Conservation (phyloP, 2,888 invertebrate genomes). For the Diarsia dahlii region DNA sequence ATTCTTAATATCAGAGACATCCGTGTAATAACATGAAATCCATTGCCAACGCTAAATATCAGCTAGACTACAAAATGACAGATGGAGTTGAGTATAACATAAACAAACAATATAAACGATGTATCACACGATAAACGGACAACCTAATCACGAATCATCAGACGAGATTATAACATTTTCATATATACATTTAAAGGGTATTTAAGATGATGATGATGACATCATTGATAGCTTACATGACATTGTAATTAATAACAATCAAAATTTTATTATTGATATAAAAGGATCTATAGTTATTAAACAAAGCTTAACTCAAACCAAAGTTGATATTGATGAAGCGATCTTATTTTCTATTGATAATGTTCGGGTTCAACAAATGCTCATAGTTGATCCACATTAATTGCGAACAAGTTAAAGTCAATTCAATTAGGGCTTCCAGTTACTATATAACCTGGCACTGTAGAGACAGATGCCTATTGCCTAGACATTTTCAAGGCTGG, state of each 20-base stretch:
- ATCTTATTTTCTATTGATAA: not conserved
- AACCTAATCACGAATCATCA: conserved; percentile 11
- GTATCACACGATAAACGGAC: conserved; percentile 28
- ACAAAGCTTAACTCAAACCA: not conserved
- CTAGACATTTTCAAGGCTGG: conserved; percentile 60
- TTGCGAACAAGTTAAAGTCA: conserved; percentile 30
- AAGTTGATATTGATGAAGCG: not conserved
- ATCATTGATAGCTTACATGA: conserved; percentile 10
- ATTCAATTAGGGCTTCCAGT: conserved; percentile 51
- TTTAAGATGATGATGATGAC: conserved; percentile 7
- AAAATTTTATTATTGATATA: not conserved
- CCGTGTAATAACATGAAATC: conserved; percentile 1
- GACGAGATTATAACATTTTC: conserved; percentile 14
- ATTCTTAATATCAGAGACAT: conserved; percentile 2
- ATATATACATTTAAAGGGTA: not conserved
- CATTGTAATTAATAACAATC: conserved; percentile 27
- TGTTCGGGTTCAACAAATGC: not conserved
- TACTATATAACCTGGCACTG: conserved; percentile 48
- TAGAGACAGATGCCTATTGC: conserved; percentile 46
- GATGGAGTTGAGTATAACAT: conserved; percentile 34
- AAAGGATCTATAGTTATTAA: not conserved
- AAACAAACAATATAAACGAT: conserved; percentile 36
- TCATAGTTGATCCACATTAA: conserved; percentile 26
- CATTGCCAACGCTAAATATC: conserved; percentile 29
- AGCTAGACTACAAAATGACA: conserved; percentile 23